Base-by-base conservation (phyloP, 2,888 invertebrate species). In the Pseudoips prasinana region DNA sequence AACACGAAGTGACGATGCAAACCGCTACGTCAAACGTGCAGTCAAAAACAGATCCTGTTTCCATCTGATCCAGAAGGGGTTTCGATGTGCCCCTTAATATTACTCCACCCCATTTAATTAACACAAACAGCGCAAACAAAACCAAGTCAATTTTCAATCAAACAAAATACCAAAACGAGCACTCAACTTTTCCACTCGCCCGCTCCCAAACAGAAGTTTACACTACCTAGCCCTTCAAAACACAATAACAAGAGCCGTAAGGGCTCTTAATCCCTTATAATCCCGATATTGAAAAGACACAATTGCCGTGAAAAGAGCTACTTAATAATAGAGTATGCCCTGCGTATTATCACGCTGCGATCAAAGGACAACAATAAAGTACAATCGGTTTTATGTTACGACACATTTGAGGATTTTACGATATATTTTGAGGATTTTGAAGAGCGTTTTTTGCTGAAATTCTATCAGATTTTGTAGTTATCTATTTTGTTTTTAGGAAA, bases 291-390 rank as follows among this genome's bases (percentile, higher is more conserved):
- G 80, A 80, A 50, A 59, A 61, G 51, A 70, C 73, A 82, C 83
- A 83, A 83, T 82, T 81, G 83, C 77, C 80, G 80, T 80, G 82
- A 82, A 81, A 80, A 81, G 80, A 75, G 79, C 77, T 77, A 79
- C 79, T 80, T 74, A 76, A 70, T 55, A 57, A 48, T 58, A 46
- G 22, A 49, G 61, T 53, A 64, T 64, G 64, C 67, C 73, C 67
- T 39, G 55, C 63, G 59, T 63, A 77, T 82, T 83, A 83, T 84
- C 82, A 77, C 80, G 70, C 73, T 64, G 39, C 41, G 70, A 82
- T 84, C 82, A 83, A 83, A 81, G 78, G 78, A 78, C 39, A 48
- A 77, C 78, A 82, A 83, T 70, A 4, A 44, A 14, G 14, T 14
- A 14, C 14, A 14, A 14, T 3, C 3, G 75, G 82, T 78, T 73